Base-by-base conservation (phyloP, 2,888 invertebrate genomes). In the Diplolepis rosae region DNA sequence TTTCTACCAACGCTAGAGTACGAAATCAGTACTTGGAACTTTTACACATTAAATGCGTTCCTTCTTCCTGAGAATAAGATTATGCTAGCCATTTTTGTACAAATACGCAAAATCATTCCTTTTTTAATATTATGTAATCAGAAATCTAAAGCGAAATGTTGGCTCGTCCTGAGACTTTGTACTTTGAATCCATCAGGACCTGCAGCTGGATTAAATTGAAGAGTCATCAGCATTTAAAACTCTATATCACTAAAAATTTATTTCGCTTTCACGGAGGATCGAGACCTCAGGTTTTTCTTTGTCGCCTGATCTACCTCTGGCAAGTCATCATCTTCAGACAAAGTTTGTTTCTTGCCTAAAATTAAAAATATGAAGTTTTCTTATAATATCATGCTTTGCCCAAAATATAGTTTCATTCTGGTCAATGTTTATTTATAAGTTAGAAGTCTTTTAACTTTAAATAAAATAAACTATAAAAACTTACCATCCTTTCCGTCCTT, bases 251-350 rank as follows among this genome's bases (percentile, higher is more conserved):
- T 15, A n/a, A 67, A 52, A 1, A 24, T 79, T 80, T 85, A 89
- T 83, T 94, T 94, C 74, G 89, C 85, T 81, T 90, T 89, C 52
- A 89, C 89, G 71, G 91, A 90, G 76, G 90, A 87, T 80, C 94
- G 91, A 81, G 91, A 92, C 82, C 93, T 91, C 77, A 93, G 90
- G 74, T 92, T 93, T 88, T 95, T 95, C 90, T 94, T 94, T 32
- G 94, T 95, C 86, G 95, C 95, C 90, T 97, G 97, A 89, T 97
- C 97, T 70, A 96, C 98, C 90, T 98, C 98, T 0, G 97, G 96
- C 77, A 98, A 90, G 85, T 97, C 96, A 67, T 96, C 96, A 80
- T 96, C 96, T 77, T 95, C 95, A 39, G 91, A 91, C 9, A 84
- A 90, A 28, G 89, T 89, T 88, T n/a, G n/a, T n/a, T 92, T 93